Evolutionary conservation across 2,888 invertebrate species (phyloP).

Genomic region (Trypoxylon attenuatum): DNA sequence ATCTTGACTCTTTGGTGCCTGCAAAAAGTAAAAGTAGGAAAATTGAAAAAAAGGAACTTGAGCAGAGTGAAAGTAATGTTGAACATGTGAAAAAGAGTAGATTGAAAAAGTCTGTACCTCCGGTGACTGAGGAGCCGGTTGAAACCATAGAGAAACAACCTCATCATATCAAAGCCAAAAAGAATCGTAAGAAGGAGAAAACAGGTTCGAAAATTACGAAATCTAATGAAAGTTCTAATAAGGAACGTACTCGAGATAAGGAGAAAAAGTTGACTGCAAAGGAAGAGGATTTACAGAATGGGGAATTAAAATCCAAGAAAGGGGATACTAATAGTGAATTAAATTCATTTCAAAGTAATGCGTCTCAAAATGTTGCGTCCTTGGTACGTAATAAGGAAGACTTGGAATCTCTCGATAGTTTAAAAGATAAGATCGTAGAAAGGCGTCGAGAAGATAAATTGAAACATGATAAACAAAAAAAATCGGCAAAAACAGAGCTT

Average conservation of each 20-base stretch:
- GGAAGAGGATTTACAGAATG: constrained; percentile 78
- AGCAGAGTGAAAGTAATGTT: constrained; percentile 52
- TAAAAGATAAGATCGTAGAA: constrained; percentile 71
- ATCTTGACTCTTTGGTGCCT: constrained; percentile 60
- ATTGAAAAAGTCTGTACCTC: constrained; percentile 57
- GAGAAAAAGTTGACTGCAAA: constrained; percentile 76
- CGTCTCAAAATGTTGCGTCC: constrained; percentile 65
- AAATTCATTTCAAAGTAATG: constrained; percentile 57
- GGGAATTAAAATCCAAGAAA: constrained; percentile 77
- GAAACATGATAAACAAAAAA: constrained; percentile 66
- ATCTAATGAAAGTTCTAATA: constrained; percentile 59
- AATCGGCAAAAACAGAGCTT: constrained; percentile 57
- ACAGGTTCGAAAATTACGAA: constrained; percentile 51
- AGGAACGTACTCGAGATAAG: constrained; percentile 75
- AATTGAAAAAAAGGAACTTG: constrained; percentile 64
- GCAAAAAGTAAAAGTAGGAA: constrained; percentile 66
- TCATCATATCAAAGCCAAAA: constrained; percentile 52
- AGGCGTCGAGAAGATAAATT: constrained; percentile 69
- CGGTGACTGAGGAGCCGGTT: constrained; percentile 52
- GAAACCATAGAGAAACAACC: constrained; percentile 43
- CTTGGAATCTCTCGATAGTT: constrained; percentile 70
- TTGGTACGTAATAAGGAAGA: constrained; percentile 67
- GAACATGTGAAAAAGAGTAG: constrained; percentile 62
- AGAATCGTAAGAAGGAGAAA: constrained; percentile 58
- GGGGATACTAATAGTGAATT: constrained; percentile 76